A percentile compares a stretch with the other conserved stretches of the same genome.
These are phyloP conservation scores for Leucopsar rothschildi DNA, from an alignment of 2,113 vertebrate species.

Conservation along the genomic window DNA sequence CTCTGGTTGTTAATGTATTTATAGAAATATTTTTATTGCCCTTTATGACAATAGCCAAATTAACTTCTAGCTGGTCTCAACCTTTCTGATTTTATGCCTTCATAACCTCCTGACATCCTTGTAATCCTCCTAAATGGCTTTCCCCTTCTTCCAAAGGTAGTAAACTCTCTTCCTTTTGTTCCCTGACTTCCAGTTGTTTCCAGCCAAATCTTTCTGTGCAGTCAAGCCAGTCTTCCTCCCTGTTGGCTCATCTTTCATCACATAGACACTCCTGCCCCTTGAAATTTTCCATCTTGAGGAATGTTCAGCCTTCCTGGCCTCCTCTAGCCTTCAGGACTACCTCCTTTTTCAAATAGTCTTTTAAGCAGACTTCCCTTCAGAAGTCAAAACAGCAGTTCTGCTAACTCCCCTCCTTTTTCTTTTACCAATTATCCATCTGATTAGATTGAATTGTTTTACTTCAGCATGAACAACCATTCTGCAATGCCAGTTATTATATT, in stretches of 20 bases:
- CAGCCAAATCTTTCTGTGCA: background rate
- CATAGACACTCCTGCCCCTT: background rate
- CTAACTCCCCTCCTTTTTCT: background rate
- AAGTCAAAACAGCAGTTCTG: background rate
- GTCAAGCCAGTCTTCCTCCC: background rate
- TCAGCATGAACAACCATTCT: background rate
- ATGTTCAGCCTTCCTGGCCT: background rate
- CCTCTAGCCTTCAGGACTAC: background rate
- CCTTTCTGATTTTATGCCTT: background rate
- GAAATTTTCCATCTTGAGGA: background rate
- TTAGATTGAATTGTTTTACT: background rate
- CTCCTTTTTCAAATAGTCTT: background rate
- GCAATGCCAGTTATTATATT: background rate
- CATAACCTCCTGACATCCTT: background rate
- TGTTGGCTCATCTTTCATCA: accelerated
- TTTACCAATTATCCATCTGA: background rate
- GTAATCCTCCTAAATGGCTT: background rate
- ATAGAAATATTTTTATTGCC: background rate
- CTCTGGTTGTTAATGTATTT: background rate
- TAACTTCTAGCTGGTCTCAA: background rate
- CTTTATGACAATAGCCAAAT: background rate
- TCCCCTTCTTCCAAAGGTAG: background rate
- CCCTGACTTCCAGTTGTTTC: background rate
- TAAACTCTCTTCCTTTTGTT: background rate
- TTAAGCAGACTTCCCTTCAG: background rate